These are phyloP conservation scores for Pachyseris speciosa DNA, from an alignment of 64 coral and sea anemone genomes.

Conservation along the genomic window DNA sequence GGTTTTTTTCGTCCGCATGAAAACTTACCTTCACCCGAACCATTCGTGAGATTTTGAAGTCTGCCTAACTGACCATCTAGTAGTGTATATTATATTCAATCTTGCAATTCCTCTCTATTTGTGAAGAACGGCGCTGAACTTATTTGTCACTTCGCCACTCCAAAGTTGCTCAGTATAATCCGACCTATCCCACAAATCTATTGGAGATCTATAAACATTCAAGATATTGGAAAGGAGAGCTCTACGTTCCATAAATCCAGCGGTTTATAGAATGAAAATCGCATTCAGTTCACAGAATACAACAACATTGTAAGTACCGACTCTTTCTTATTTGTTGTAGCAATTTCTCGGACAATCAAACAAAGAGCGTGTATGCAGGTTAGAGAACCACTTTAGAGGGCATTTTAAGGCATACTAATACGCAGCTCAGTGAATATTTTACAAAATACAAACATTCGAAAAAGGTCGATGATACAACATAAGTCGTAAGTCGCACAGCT, in stretches of 20 bases:
- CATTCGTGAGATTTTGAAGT: neutral
- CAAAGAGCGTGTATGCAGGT: too few species aligned
- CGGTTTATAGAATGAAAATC: neutral
- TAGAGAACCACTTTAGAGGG: too few species aligned
- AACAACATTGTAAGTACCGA: neutral
- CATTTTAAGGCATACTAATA: too few species aligned
- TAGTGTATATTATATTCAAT: neutral
- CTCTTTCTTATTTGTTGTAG: too few species aligned
- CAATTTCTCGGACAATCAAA: too few species aligned
- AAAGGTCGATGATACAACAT: too few species aligned
- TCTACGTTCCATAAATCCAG: neutral
- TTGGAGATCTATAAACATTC: neutral
- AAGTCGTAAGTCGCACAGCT: too few species aligned
- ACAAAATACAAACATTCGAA: too few species aligned
- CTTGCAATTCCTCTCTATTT: neutral
- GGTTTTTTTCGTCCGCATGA: neutral
- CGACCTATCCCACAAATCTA: conserved; percentile 1
- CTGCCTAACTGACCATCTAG: too few species aligned
- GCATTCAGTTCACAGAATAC: neutral
- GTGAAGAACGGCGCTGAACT: neutral
- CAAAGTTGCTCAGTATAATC: neutral
- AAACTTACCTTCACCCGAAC: conserved; percentile 18
- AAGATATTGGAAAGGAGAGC: neutral
- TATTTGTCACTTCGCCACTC: neutral
- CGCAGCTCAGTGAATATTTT: too few species aligned